Evolutionary conservation across 2,888 invertebrate genomes (phyloP).

Genomic region (Zootermopsis nevadensis): DNA sequence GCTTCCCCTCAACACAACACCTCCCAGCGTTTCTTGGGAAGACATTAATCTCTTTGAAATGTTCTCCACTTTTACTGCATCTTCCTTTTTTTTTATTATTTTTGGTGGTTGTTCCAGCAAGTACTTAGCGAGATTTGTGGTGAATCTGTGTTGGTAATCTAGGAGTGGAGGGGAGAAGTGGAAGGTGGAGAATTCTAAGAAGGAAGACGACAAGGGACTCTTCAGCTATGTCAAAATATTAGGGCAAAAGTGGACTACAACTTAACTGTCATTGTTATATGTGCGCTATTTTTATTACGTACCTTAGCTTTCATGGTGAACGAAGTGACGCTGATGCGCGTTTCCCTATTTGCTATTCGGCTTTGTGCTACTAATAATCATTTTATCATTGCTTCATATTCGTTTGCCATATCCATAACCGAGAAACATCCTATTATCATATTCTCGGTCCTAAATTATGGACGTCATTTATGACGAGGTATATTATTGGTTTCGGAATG

Average conservation of each 20-base stretch:
- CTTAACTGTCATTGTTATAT: too few species aligned
- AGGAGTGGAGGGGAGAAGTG: not conserved
- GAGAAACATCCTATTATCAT: too few species aligned
- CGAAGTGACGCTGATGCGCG: too few species aligned
- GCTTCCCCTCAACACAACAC: not conserved
- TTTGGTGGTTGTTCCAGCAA: not conserved
- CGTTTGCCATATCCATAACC: too few species aligned
- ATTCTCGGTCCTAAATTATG: too few species aligned
- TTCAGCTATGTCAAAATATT: not conserved
- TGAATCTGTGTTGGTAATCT: slow-evolving; percentile 13
- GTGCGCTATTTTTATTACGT: too few species aligned
- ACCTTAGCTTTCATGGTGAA: too few species aligned
- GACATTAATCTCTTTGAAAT: slow-evolving; percentile 13
- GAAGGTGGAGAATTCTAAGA: not conserved
- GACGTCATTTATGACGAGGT: too few species aligned
- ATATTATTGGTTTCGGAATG: too few species aligned
- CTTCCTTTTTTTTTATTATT: not conserved
- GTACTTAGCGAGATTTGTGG: slow-evolving; percentile 12
- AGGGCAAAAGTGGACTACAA: not conserved
- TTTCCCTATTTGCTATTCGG: too few species aligned
- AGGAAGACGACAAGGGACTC: slow-evolving; percentile 12
- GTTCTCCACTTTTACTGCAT: slow-evolving; percentile 13
- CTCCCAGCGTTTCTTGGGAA: not conserved
- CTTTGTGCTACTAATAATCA: too few species aligned
- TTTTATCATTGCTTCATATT: too few species aligned